phyloP scores from a whole-genome alignment of 2,888 invertebrate species.

The Antitype chi region DNA sequence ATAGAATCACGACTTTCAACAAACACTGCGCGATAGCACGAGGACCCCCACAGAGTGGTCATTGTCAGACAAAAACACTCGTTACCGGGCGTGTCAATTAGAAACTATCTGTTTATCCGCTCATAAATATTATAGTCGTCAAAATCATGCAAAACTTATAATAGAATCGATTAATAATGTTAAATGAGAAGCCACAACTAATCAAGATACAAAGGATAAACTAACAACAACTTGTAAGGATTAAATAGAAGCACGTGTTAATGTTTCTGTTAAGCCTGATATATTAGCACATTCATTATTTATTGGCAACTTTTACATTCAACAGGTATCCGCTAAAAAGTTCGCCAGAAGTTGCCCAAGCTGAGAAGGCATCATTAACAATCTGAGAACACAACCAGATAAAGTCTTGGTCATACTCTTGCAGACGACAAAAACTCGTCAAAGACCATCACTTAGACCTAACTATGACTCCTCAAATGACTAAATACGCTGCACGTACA shows the following conservation, averaged over 20 bases:
- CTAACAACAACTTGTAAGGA: conserved; percentile 31
- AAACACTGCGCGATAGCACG: conserved; percentile 68
- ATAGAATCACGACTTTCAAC: conserved; percentile 81
- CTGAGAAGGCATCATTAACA: conserved; percentile 19
- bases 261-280: conserved; percentile 22
- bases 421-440: conserved; percentile 35
- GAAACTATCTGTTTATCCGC: conserved; percentile 41
- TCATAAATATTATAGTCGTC: conserved; percentile 29
- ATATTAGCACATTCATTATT: conserved; percentile 46
- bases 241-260: conserved; percentile 21
- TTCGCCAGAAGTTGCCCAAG: conserved; percentile 18
- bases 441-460: conserved; percentile 23
- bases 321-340: conserved; percentile 48
- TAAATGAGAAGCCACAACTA: conserved; percentile 30
- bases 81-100: conserved; percentile 46
- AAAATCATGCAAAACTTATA: conserved; percentile 47
- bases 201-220: conserved; percentile 55
- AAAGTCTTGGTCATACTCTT: conserved; percentile 14
- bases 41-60: conserved; percentile 48
- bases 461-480: conserved; percentile 29
- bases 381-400: conserved; percentile 25
- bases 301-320: conserved; percentile 58
- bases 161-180: conserved; percentile 40
- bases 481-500: conserved; percentile 45
- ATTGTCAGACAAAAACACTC: conserved; percentile 51